phyloP scores from a whole-genome alignment of 2,888 invertebrate genomes.

The Lutraria lutraria region DNA sequence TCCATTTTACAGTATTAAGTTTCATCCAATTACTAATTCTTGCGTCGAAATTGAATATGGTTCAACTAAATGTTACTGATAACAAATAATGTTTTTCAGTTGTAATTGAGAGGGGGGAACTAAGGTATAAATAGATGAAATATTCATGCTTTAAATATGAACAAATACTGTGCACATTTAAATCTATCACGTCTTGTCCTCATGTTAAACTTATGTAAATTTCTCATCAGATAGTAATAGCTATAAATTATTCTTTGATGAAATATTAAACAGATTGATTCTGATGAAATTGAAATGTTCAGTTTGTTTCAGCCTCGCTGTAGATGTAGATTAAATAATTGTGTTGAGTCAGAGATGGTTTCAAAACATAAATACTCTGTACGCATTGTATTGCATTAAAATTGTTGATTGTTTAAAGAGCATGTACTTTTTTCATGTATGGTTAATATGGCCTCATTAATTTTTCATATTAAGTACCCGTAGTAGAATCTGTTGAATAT shows the following conservation, averaged over 20 bases:
- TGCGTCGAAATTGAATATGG: background rate
- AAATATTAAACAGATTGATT: too few relatives aligned
- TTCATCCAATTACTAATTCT: background rate
- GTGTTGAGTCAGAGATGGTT: too few relatives aligned
- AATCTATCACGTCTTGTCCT: background rate
- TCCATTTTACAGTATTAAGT: background rate
- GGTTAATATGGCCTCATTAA: too few relatives aligned
- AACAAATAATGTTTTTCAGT: background rate
- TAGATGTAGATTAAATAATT: too few relatives aligned
- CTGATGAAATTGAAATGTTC: too few relatives aligned
- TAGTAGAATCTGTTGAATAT: too few relatives aligned
- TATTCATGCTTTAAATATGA: background rate
- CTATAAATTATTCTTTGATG: background rate
- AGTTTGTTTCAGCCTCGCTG: too few relatives aligned
- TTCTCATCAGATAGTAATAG: background rate
- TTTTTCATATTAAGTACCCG: too few relatives aligned
- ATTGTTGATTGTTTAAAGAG: too few relatives aligned
- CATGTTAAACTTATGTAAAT: background rate
- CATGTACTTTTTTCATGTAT: too few relatives aligned
- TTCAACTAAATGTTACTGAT: background rate
- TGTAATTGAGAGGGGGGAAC: background rate
- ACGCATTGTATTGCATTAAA: too few relatives aligned
- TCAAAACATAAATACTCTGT: too few relatives aligned
- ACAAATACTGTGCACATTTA: background rate
- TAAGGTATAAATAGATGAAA: background rate